A percentile compares a stretch with the other conserved stretches of the same genome.
Evolutionary conservation across 2,888 invertebrate genomes (phyloP).

Genomic region (Scrobipalpa costella): DNA sequence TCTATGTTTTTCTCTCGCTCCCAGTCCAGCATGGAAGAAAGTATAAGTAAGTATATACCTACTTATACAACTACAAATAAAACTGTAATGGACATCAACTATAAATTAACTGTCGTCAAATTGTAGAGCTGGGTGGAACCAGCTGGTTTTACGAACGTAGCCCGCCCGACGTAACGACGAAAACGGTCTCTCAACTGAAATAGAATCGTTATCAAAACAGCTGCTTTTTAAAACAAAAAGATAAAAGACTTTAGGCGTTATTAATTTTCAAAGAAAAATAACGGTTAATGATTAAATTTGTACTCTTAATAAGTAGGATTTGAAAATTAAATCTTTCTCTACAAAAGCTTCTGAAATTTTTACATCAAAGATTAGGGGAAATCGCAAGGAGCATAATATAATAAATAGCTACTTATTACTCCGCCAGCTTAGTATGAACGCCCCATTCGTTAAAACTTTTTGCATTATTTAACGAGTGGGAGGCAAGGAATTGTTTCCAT

Average conservation of each 20-base stretch:
- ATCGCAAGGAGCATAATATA: constrained; percentile 30
- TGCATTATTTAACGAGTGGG: constrained; percentile 52
- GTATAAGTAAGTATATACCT: too few species aligned
- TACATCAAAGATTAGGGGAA: constrained; percentile 21
- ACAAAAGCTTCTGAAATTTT: constrained; percentile 2
- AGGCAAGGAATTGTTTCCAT: constrained; percentile 43
- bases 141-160: constrained; percentile 31
- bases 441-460: constrained; percentile 57
- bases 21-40: too few species aligned
- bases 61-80: too few species aligned
- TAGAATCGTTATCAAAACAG: constrained; percentile 26
- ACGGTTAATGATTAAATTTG: background rate
- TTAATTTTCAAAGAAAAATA: constrained; percentile 12
- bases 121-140: background rate
- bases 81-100: background rate
- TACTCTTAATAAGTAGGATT: background rate
- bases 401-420: constrained; percentile 42
- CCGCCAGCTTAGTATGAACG: constrained; percentile 47
- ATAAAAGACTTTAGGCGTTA: constrained; percentile 18
- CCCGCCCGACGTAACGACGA: constrained; percentile 29
- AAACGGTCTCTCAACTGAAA: constrained; percentile 21
- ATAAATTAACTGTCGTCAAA: background rate
- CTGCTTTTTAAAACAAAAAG: constrained; percentile 15
- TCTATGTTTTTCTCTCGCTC: too few species aligned
- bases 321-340: constrained; percentile 14